Evolutionary conservation across 2,797 vertebrate genomes (phyloP).

Genomic region (Pantherophis alleghaniensis): DNA sequence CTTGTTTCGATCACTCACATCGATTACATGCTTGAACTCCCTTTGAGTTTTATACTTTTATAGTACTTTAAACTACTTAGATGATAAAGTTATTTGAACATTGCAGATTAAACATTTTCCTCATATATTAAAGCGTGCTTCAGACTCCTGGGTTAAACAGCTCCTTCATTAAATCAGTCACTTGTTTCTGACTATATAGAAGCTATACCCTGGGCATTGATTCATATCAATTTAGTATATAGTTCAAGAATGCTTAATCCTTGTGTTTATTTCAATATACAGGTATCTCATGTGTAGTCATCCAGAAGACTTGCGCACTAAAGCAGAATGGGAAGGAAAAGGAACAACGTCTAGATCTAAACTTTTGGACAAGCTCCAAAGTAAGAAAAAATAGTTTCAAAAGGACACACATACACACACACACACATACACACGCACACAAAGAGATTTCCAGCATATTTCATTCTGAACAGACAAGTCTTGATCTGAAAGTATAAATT

Average conservation of each 20-base stretch:
- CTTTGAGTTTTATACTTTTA: neutral
- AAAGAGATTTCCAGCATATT: neutral
- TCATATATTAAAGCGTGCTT: neutral
- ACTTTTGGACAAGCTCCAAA: constrained; percentile 97
- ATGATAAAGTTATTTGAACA: neutral
- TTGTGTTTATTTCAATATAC: constrained; percentile 37
- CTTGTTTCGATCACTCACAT: neutral
- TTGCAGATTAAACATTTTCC: neutral
- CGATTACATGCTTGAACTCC: neutral
- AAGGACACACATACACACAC: neutral
- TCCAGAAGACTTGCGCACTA: constrained; percentile 93
- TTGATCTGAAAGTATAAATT: neutral
- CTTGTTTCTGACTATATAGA: neutral
- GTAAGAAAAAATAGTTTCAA: constrained; percentile 75
- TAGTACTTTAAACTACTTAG: neutral
- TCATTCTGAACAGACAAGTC: neutral
- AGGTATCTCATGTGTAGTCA: constrained; percentile 99
- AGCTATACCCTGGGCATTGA: neutral
- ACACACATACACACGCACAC: neutral
- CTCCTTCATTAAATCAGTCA: neutral
- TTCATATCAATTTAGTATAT: neutral
- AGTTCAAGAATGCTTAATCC: constrained; percentile 43
- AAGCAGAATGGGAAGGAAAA: constrained; percentile 99
- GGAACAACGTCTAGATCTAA: constrained; percentile 90
- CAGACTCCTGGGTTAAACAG: neutral